Percentiles rank a stretch among this genome's conserved stretches.
These are phyloP conservation scores for Amblyopsis hoosieri DNA, from an alignment of 2,797 vertebrate species.

Conservation along the genomic window DNA sequence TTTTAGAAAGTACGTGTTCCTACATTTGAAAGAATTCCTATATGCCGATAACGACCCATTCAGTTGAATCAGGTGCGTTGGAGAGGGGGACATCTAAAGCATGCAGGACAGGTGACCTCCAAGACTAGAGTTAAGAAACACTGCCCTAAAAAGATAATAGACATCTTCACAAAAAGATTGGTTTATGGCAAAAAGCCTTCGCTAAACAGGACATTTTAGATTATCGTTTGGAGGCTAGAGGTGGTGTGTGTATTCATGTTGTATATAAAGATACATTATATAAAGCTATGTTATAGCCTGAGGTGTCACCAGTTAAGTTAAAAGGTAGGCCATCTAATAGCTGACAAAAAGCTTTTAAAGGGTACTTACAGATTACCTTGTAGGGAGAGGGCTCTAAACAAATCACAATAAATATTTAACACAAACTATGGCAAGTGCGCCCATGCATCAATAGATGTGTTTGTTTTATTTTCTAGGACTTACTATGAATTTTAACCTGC, in stretches of 20 bases:
- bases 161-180: background rate
- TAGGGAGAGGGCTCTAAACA: background rate
- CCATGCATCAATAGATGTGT: too few relatives aligned
- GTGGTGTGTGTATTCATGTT: too few relatives aligned
- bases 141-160: background rate
- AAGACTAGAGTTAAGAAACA: too few relatives aligned
- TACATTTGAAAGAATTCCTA: too few relatives aligned
- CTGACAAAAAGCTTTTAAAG: background rate
- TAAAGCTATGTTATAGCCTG: background rate
- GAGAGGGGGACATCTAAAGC: too few relatives aligned
- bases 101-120: too few relatives aligned
- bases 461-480: background rate
- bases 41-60: too few relatives aligned
- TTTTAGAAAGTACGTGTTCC: too few relatives aligned
- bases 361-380: background rate
- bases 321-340: background rate
- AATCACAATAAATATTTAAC: background rate
- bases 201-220: background rate
- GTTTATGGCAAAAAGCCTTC: background rate
- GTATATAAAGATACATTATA: background rate
- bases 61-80: too few relatives aligned
- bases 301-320: background rate
- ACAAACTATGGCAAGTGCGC: background rate
- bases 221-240: background rate
- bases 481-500: conserved; percentile 13